These are phyloP conservation scores for Poecile montanus DNA, from an alignment of 2,797 vertebrate genomes.

Conservation along the genomic window DNA sequence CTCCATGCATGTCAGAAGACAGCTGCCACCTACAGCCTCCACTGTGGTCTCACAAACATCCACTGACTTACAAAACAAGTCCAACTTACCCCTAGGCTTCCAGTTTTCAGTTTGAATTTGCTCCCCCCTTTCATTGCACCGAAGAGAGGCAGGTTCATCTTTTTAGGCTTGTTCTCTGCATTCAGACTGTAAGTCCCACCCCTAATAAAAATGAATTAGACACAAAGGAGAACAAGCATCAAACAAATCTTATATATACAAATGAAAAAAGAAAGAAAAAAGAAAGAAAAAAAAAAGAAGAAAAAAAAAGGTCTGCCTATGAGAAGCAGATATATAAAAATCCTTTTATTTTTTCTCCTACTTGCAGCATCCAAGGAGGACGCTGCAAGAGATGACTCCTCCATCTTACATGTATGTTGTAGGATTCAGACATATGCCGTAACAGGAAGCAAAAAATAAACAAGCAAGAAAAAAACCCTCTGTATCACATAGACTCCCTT, in stretches of 20 bases:
- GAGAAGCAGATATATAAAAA: not conserved
- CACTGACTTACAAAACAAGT: not conserved
- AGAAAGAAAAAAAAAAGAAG: not conserved
- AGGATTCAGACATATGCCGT: not conserved
- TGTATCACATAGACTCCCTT: not conserved
- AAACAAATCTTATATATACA: not conserved
- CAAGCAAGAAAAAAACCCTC: not conserved
- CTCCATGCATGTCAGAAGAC: not conserved
- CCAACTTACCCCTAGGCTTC: slow-evolving; percentile 91
- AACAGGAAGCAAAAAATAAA: not conserved
- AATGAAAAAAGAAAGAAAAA: not conserved
- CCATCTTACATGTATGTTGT: not conserved
- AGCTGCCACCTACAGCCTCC: not conserved
- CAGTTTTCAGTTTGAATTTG: slow-evolving; percentile 96
- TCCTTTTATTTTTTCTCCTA: not conserved
- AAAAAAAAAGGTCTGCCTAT: not conserved
- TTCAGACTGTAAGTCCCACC: slow-evolving; percentile 60
- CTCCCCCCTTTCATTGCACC: slow-evolving; percentile 98
- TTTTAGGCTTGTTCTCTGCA: slow-evolving; percentile 82
- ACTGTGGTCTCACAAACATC: not conserved
- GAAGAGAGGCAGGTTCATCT: slow-evolving; percentile 87
- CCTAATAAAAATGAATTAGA: slow-evolving; percentile 45
- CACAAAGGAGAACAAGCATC: not conserved
- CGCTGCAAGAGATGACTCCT: not conserved
- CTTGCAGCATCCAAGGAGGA: not conserved